Conservation (phyloP, 1,140 invertebrate genomes). For the Drosophila fuyamai region DNA sequence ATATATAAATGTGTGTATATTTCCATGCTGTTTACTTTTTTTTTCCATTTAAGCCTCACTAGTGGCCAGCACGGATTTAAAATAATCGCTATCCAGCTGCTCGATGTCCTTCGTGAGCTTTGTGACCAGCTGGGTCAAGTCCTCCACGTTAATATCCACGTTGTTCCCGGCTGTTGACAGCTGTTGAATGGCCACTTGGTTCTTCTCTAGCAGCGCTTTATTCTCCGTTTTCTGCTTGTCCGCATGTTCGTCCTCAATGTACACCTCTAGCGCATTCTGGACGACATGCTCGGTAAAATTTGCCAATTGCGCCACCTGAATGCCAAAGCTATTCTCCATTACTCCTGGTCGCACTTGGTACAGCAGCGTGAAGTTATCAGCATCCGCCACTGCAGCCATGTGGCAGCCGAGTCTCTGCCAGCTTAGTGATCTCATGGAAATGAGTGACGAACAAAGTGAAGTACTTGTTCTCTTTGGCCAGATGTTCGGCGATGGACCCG, state of each 20-base stretch:
- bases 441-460: slow-evolving; percentile 99
- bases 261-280: slow-evolving; percentile 74
- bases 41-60: slow-evolving; percentile 24
- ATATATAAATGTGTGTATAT: too few species aligned
- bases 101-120: slow-evolving; percentile 75
- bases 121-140: slow-evolving; percentile 70
- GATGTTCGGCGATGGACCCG: slow-evolving; percentile 97
- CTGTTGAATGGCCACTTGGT: slow-evolving; percentile 73
- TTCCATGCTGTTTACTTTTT: neutral
- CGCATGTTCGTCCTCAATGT: slow-evolving; percentile 79
- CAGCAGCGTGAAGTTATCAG: slow-evolving; percentile 92
- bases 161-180: slow-evolving; percentile 75
- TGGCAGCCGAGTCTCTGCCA: slow-evolving; percentile 92
- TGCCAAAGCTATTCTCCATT: slow-evolving; percentile 97
- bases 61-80: slow-evolving; percentile 57
- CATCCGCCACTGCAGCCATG: slow-evolving; percentile 91
- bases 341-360: slow-evolving; percentile 93
- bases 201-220: slow-evolving; percentile 71
- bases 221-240: slow-evolving; percentile 71
- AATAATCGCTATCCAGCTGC: slow-evolving; percentile 74
- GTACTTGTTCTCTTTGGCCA: slow-evolving; percentile 93
- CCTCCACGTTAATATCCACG: slow-evolving; percentile 75
- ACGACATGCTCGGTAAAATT: slow-evolving; percentile 89
- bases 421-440: slow-evolving; percentile 96
- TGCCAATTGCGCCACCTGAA: slow-evolving; percentile 96